Conservation (phyloP, 2,113 vertebrate species). For the Nothobranchius kuhntae region DNA sequence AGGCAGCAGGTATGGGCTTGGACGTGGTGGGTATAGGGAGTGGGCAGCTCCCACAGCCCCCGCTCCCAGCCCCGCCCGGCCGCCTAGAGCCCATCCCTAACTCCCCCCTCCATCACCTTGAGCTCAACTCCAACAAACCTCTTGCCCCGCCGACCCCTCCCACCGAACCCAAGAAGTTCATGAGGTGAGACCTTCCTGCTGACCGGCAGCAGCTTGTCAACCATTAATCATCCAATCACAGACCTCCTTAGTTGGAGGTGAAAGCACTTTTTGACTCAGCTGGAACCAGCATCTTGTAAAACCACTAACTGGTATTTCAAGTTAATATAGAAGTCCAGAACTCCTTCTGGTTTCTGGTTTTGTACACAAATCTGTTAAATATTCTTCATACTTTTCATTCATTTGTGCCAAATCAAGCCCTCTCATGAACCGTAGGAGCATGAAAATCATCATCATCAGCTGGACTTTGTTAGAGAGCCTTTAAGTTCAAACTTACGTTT, state of each 20-base stretch:
- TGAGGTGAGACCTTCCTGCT: slow-evolving; percentile 91
- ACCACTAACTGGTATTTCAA: neutral
- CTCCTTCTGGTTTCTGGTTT: slow-evolving; percentile 7
- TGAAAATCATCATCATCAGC: slow-evolving; percentile 30
- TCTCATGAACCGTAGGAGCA: slow-evolving; percentile 32
- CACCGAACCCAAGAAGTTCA: slow-evolving; percentile 97
- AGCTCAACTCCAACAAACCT: slow-evolving; percentile 98
- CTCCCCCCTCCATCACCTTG: slow-evolving; percentile 95
- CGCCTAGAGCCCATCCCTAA: slow-evolving; percentile 97
- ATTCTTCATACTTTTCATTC: slow-evolving; percentile 21
- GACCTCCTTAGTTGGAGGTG: slow-evolving; percentile 2
- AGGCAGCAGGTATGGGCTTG: slow-evolving; percentile 86
- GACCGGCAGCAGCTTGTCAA: slow-evolving; percentile 44
- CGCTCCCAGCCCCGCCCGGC: slow-evolving; percentile 84
- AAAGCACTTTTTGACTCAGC: slow-evolving; percentile 20
- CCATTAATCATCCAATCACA: slow-evolving; percentile 50
- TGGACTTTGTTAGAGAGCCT: slow-evolving; percentile 1
- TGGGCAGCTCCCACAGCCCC: slow-evolving; percentile 85
- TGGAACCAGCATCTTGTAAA: neutral
- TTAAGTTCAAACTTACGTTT: neutral
- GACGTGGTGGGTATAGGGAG: slow-evolving; percentile 80
- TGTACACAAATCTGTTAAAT: neutral
- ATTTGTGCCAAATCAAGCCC: slow-evolving; percentile 4
- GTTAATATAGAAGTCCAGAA: slow-evolving; percentile 3
- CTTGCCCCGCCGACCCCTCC: slow-evolving; percentile 94